Conservation (phyloP, 1,140 invertebrate species). For the Uloborus diversus region DNA sequence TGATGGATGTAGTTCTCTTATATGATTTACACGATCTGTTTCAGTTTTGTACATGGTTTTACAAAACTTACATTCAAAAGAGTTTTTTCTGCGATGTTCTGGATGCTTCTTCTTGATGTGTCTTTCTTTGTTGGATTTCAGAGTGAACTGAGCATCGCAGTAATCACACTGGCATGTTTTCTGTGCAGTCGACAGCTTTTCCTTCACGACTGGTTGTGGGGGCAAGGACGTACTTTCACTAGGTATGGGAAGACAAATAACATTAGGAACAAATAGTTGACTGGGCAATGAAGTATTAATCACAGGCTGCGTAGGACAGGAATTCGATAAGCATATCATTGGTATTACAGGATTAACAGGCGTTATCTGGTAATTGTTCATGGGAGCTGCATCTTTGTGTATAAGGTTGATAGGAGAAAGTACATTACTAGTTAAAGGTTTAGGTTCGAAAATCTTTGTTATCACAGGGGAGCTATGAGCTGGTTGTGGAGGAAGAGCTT, state of each 20-base stretch:
- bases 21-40: neutral
- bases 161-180: constrained; percentile 73
- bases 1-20: neutral
- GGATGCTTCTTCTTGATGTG: constrained; percentile 94
- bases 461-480: neutral
- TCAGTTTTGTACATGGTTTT: neutral
- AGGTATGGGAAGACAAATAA: neutral
- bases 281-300: no score
- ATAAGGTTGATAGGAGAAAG: neutral
- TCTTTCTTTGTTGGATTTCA: constrained; percentile 91
- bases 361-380: no score
- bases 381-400: neutral
- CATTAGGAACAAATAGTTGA: neutral
- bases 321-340: no score
- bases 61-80: neutral
- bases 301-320: no score
- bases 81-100: constrained; percentile 65
- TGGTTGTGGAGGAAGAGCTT: neutral
- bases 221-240: neutral
- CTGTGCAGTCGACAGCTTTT: neutral
- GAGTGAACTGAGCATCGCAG: constrained; percentile 85
- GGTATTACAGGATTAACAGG: no score
- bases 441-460: neutral
- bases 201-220: neutral
- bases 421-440: neutral